phyloP scores from a whole-genome alignment of 2,888 invertebrate genomes.

The Zonitis immaculata region DNA sequence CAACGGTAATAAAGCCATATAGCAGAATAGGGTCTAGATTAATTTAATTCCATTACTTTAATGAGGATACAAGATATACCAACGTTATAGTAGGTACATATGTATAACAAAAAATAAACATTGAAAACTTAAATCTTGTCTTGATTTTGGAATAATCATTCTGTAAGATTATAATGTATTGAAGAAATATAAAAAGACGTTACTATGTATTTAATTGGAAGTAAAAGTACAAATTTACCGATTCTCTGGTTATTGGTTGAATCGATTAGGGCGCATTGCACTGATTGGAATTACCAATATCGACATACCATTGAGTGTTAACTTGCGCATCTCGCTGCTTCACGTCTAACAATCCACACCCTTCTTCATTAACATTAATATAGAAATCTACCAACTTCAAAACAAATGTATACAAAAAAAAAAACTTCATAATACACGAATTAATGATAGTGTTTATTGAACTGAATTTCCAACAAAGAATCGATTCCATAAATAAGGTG shows the following conservation, averaged over 20 bases:
- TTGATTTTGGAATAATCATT: no score
- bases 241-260: conserved; percentile 36
- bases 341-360: conserved; percentile 5
- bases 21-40: conserved; percentile 48
- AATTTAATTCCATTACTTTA: conserved; percentile 56
- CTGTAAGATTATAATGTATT: no score
- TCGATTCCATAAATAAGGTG: background rate
- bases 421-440: background rate
- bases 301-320: conserved; percentile 25
- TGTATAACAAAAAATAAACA: conserved; percentile 32
- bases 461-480: background rate
- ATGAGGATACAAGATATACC: conserved; percentile 53
- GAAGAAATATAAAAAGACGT: no score
- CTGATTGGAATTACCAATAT: conserved; percentile 35
- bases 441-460: background rate
- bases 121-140: conserved; percentile 30
- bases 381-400: background rate
- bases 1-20: conserved; percentile 43
- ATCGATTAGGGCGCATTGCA: conserved; percentile 36
- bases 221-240: conserved; percentile 36
- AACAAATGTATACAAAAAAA: background rate
- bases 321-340: conserved; percentile 13
- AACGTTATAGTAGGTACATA: conserved; percentile 10
- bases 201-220: no score
- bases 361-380: no score